These are phyloP conservation scores for Melospiza melodia DNA, from an alignment of 2,113 vertebrate species.

Conservation along the genomic window DNA sequence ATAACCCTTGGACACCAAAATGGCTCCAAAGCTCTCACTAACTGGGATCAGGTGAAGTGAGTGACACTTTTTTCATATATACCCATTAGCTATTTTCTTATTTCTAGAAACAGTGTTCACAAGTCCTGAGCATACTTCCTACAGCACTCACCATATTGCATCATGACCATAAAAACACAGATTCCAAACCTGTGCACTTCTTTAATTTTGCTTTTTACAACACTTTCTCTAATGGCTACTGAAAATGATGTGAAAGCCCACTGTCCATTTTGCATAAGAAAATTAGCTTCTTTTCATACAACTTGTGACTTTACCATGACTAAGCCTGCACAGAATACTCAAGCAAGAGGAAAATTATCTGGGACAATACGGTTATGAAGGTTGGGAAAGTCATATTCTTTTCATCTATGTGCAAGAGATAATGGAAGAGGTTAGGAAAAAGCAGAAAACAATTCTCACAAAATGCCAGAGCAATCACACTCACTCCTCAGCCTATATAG, in stretches of 20 bases:
- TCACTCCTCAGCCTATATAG: neutral
- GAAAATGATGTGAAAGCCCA: neutral
- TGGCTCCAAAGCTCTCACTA: neutral
- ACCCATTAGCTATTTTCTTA: neutral
- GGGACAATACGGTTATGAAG: neutral
- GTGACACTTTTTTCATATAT: neutral
- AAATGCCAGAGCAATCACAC: slow-evolving; percentile 41
- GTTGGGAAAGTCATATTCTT: neutral
- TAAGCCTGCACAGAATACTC: neutral
- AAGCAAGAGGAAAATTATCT: neutral
- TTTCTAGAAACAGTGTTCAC: neutral
- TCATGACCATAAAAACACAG: neutral
- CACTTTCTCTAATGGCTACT: neutral
- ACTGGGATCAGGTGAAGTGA: neutral
- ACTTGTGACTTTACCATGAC: neutral
- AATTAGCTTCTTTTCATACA: neutral
- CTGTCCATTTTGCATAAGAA: neutral
- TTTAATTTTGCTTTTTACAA: neutral
- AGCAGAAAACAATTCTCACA: slow-evolving; percentile 14
- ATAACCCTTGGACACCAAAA: neutral
- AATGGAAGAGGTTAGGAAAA: slow-evolving; percentile 17
- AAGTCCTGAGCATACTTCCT: neutral
- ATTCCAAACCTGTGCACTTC: neutral
- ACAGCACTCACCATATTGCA: neutral
- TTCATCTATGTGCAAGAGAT: neutral